These are phyloP conservation scores for Erebia palarica DNA, from an alignment of 2,888 invertebrate genomes.

Conservation along the genomic window DNA sequence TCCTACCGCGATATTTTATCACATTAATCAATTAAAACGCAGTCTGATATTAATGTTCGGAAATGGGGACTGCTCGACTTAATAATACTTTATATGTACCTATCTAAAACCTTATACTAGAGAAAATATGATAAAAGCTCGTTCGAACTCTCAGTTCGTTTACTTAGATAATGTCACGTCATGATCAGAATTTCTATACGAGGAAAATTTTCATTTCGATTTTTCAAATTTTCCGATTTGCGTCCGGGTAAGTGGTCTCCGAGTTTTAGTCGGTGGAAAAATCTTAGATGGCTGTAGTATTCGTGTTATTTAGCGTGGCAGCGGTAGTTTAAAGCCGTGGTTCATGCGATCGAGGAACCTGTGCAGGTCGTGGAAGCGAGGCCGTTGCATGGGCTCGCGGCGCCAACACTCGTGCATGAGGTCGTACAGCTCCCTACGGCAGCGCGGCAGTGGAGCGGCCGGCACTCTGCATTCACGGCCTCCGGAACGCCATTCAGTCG, in stretches of 20 bases:
- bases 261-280: not conserved
- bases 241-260: not conserved
- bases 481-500: conserved; percentile 85
- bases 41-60: conserved; percentile 42
- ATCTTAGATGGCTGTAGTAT: not conserved
- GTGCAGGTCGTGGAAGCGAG: conserved; percentile 94
- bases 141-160: conserved; percentile 42
- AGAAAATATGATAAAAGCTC: conserved; percentile 41
- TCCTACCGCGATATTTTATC: conserved; percentile 56
- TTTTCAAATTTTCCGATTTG: no score
- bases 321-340: conserved; percentile 83
- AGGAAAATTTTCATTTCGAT: not conserved
- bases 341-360: conserved; percentile 92
- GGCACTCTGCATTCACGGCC: conserved; percentile 71
- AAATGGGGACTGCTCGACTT: conserved; percentile 36
- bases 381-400: conserved; percentile 89
- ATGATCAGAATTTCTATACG: not conserved
- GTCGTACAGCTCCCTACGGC: conserved; percentile 94
- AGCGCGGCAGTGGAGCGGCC: conserved; percentile 86
- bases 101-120: conserved; percentile 37
- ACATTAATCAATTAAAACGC: conserved; percentile 37
- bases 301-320: conserved; percentile 49
- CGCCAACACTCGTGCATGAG: conserved; percentile 97
- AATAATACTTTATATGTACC: conserved; percentile 26
- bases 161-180: conserved; percentile 13